Percentiles rank a stretch among this genome's conserved stretches.
phyloP scores from a whole-genome alignment of 2,113 vertebrate genomes.

The Brachypteracias leptosomus region DNA sequence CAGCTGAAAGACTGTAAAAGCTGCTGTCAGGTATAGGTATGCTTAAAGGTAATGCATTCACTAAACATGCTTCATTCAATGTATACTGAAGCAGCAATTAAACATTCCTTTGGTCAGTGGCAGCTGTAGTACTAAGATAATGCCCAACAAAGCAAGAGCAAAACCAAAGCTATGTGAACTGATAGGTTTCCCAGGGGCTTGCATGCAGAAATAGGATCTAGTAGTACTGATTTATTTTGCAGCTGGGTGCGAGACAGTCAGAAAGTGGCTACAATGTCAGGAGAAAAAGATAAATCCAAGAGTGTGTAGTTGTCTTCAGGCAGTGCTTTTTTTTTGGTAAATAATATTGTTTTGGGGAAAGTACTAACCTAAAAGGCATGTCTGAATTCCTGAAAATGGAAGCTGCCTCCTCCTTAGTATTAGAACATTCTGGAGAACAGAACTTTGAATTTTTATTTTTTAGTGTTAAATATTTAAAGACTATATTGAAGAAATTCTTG shows the following conservation, averaged over 20 bases:
- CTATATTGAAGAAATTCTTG: background rate
- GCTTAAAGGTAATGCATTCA: background rate
- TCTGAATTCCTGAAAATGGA: background rate
- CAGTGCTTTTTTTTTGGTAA: background rate
- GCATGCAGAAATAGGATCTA: slow-evolving; percentile 6
- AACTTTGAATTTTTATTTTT: background rate
- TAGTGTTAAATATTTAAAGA: background rate
- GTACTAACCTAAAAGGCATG: background rate
- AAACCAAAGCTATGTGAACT: background rate
- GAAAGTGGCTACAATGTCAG: background rate
- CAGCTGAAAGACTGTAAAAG: background rate
- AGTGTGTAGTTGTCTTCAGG: background rate
- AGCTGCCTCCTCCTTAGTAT: background rate
- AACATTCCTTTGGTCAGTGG: background rate
- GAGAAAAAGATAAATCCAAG: background rate
- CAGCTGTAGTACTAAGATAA: background rate
- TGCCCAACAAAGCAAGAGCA: background rate
- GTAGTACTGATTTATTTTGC: background rate
- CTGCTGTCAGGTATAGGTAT: background rate
- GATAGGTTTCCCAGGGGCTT: background rate
- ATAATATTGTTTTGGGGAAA: background rate
- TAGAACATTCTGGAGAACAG: background rate
- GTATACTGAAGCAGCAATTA: background rate
- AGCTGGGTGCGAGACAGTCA: background rate
- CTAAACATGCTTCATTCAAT: background rate